Evolutionary conservation across 2,888 invertebrate genomes (phyloP).

Genomic region (Drosophila infuscata): DNA sequence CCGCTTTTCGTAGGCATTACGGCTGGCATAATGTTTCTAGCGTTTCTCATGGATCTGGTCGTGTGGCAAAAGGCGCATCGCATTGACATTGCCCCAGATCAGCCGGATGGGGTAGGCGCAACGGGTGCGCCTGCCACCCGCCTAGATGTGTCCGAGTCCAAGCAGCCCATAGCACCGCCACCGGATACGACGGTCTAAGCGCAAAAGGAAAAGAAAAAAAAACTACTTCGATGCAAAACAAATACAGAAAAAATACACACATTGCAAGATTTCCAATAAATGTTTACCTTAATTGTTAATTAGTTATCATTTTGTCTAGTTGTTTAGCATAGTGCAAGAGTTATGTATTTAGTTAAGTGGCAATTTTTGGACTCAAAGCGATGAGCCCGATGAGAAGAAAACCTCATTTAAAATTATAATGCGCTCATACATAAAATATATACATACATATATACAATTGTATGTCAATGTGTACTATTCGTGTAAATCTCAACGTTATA

Average conservation of each 20-base stretch:
- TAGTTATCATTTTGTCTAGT: constrained; percentile 81
- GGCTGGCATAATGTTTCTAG: constrained; percentile 93
- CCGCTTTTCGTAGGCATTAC: constrained; percentile 89
- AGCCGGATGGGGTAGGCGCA: constrained; percentile 57
- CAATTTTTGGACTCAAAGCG: constrained; percentile 50
- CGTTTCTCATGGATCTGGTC: constrained; percentile 94
- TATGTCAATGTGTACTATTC: constrained; percentile 41
- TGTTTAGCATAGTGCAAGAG: constrained; percentile 77
- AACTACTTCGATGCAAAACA: constrained; percentile 38
- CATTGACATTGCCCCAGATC: constrained; percentile 89
- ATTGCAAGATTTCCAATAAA: constrained; percentile 77
- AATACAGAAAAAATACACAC: constrained; percentile 29
- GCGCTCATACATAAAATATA: constrained; percentile 50
- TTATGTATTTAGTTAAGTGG: constrained; percentile 79
- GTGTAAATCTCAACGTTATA: constrained; percentile 68
- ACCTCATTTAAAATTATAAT: constrained; percentile 62
- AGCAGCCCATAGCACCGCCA: constrained; percentile 77
- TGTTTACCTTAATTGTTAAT: constrained; percentile 80
- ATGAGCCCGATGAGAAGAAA: constrained; percentile 35
- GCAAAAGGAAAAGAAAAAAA: constrained; percentile 1
- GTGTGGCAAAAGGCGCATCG: constrained; percentile 96
- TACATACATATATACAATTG: constrained; percentile 31
- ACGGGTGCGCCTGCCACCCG: constrained; percentile 45
- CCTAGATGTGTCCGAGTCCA: constrained; percentile 73
- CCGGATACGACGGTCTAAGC: constrained; percentile 83